Evolutionary conservation across 2,888 invertebrate species (phyloP).

Genomic region (Eupithecia subumbrata): DNA sequence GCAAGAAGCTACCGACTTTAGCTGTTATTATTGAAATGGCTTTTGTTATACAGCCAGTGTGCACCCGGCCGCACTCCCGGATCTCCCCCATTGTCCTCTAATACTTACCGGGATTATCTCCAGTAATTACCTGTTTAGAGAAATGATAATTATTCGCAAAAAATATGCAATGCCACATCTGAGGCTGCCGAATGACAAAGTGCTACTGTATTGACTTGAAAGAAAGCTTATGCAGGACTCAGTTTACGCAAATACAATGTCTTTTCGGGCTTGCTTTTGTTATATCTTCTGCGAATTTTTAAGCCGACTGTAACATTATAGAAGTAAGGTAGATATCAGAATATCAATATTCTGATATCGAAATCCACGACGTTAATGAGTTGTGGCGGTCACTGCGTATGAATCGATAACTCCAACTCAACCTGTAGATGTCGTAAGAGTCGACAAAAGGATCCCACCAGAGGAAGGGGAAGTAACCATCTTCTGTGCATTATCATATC

Average conservation of each 20-base stretch:
- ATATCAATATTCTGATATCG: not conserved
- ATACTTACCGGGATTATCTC: constrained; percentile 75
- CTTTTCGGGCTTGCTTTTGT: not conserved
- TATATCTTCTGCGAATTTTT: constrained; percentile 6
- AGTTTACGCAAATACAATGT: constrained; percentile 22
- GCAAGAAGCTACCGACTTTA: constrained; percentile 83
- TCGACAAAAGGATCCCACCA: not conserved
- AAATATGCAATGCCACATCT: constrained; percentile 61
- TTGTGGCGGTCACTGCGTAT: not conserved
- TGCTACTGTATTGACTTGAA: constrained; percentile 34
- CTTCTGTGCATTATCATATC: not conserved
- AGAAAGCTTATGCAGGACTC: constrained; percentile 2
- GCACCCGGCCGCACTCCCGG: constrained; percentile 66
- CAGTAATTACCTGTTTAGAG: constrained; percentile 79
- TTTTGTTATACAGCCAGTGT: constrained; percentile 69
- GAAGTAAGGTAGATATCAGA: too few relatives aligned
- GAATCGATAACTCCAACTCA: not conserved
- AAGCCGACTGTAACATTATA: not conserved
- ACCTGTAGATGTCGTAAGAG: not conserved
- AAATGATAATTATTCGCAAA: constrained; percentile 71
- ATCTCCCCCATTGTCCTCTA: constrained; percentile 66
- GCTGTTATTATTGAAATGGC: constrained; percentile 74
- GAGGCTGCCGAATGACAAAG: constrained; percentile 63
- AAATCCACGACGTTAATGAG: not conserved
- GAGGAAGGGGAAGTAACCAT: not conserved